A percentile compares a stretch with the other conserved stretches of the same genome.
phyloP scores from a whole-genome alignment of 2,113 vertebrate species.

The Solea senegalensis region DNA sequence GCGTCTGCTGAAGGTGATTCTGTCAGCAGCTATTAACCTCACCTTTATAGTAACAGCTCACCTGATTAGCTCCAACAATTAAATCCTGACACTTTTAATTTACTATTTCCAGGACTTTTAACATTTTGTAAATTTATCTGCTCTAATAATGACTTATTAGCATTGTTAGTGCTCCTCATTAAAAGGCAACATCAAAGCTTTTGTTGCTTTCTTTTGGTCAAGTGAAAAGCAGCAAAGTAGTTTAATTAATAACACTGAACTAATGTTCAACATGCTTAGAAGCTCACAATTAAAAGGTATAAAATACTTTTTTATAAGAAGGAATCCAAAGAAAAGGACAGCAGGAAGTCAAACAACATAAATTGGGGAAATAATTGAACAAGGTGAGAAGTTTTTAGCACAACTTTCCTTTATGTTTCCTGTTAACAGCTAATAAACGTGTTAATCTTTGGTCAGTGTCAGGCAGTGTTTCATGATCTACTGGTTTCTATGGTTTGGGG shows the following conservation, averaged over 20 bases:
- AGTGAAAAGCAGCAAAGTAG: conserved; percentile 11
- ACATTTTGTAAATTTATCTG: conserved; percentile 31
- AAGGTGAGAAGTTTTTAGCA: conserved; percentile 13
- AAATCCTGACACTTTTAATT: conserved; percentile 63
- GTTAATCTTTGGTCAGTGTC: conserved; percentile 43
- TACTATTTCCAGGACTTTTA: conserved; percentile 26
- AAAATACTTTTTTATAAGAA: conserved; percentile 2
- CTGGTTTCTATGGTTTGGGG: conserved; percentile 21
- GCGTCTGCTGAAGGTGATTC: conserved; percentile 67
- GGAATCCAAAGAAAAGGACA: conserved; percentile 13
- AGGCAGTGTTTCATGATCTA: conserved; percentile 22
- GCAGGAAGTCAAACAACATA: conserved; percentile 18
- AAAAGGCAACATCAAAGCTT: conserved; percentile 43
- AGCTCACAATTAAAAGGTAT: conserved; percentile 21
- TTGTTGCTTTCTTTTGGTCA: conserved; percentile 23
- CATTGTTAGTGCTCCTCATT: conserved; percentile 29
- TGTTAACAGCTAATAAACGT: conserved; percentile 46
- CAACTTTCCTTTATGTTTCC: conserved; percentile 4
- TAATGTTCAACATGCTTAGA: conserved; percentile 7
- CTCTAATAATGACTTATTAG: conserved; percentile 37
- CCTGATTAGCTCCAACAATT: conserved; percentile 72
- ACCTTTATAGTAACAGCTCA: conserved; percentile 61
- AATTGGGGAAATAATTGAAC: conserved; percentile 29
- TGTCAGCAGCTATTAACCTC: conserved; percentile 75
- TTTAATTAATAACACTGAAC: not conserved